Evolutionary conservation across 2,797 vertebrate species (phyloP).

Genomic region (Saxicola maurus): DNA sequence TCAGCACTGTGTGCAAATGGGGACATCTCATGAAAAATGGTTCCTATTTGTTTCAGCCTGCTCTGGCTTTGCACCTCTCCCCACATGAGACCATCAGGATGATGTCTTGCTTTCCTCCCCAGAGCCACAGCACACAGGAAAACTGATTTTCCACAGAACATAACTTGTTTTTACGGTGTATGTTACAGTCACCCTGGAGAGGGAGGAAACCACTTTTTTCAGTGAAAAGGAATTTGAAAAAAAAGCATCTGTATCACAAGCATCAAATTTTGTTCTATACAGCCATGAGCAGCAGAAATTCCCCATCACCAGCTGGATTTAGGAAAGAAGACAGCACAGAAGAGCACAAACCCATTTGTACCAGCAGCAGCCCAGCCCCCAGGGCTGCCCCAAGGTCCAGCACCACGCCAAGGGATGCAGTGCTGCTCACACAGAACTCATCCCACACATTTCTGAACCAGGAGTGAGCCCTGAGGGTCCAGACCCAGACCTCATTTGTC

Average conservation of each 20-base stretch:
- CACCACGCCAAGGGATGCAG: rapidly evolving
- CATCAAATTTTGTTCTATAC: not conserved
- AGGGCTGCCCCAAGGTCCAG: rapidly evolving
- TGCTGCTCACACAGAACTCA: not conserved
- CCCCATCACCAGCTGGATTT: not conserved
- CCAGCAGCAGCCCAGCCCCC: not conserved
- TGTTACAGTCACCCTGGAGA: not conserved
- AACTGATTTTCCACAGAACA: not conserved
- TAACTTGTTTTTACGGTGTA: not conserved
- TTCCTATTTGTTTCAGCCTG: not conserved
- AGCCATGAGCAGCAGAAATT: not conserved
- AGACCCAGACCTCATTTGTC: not conserved
- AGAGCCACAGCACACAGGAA: not conserved
- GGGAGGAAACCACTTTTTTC: not conserved
- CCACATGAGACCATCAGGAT: rapidly evolving
- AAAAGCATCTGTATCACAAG: not conserved
- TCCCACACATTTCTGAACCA: not conserved
- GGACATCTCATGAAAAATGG: not conserved
- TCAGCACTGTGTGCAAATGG: rapidly evolving
- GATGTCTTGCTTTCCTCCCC: not conserved
- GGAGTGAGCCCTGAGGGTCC: not conserved
- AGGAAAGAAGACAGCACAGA: not conserved
- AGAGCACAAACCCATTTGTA: not conserved
- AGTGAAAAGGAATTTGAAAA: not conserved
- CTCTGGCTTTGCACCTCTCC: not conserved